Percentiles rank a stretch among this genome's conserved stretches.
These are phyloP conservation scores for Oligia latruncula DNA, from an alignment of 2,888 invertebrate genomes.

Conservation along the genomic window DNA sequence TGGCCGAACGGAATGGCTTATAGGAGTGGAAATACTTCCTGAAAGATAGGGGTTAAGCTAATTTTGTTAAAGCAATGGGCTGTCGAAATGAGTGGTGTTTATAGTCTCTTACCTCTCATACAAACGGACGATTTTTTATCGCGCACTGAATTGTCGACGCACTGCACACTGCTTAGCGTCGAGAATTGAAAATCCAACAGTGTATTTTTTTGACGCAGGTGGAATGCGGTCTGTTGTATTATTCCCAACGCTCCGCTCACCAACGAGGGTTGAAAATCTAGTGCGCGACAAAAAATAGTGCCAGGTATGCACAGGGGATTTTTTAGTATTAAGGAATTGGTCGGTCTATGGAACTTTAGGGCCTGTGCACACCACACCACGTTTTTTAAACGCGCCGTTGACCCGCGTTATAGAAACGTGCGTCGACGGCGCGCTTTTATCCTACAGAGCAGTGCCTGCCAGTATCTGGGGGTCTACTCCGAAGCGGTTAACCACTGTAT, in stretches of 20 bases:
- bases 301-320: too few species aligned
- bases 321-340: neutral
- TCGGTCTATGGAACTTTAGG: neutral
- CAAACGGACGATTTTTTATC: neutral
- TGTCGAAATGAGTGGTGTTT: neutral
- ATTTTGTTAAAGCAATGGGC: neutral
- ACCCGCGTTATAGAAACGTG: too few species aligned
- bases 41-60: constrained; percentile 15
- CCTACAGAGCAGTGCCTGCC: too few species aligned
- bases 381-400: too few species aligned
- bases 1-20: constrained; percentile 11
- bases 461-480: too few species aligned
- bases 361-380: too few species aligned
- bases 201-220: neutral
- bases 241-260: neutral
- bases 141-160: neutral
- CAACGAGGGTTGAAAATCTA: neutral
- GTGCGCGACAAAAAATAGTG: neutral
- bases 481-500: too few species aligned
- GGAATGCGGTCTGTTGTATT: neutral
- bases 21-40: constrained; percentile 24
- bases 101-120: neutral
- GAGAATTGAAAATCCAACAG: neutral
- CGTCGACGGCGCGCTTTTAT: too few species aligned
- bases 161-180: neutral